These are phyloP conservation scores for Physella acuta DNA, from an alignment of 1,140 invertebrate genomes.

Conservation along the genomic window DNA sequence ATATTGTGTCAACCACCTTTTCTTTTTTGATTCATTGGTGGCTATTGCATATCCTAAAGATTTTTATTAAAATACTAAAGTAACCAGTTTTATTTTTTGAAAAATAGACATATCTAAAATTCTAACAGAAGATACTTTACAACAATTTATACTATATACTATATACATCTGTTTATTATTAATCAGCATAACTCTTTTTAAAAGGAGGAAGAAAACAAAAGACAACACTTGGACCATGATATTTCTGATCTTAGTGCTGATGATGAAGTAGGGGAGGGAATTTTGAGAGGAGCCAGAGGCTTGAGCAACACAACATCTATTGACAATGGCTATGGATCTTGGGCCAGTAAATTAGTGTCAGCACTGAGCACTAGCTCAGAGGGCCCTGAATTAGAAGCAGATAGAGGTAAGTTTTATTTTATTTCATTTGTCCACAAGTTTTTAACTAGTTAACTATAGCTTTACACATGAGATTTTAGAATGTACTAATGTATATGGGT, in stretches of 20 bases:
- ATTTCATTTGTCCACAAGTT: not conserved
- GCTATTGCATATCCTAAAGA: too few relatives aligned
- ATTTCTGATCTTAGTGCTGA: not conserved
- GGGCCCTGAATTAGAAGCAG: not conserved
- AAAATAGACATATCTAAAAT: too few relatives aligned
- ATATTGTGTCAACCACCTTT: too few relatives aligned
- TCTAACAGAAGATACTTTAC: too few relatives aligned
- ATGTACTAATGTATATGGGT: too few relatives aligned
- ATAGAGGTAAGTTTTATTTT: conserved; percentile 10
- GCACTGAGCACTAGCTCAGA: conserved; percentile 20
- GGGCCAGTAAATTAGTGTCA: conserved; percentile 15
- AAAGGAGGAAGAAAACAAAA: conserved; percentile 9
- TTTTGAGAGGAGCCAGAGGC: not conserved
- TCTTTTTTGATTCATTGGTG: too few relatives aligned
- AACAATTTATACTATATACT: too few relatives aligned
- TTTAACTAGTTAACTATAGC: conserved; percentile 1
- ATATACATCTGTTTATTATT: too few relatives aligned
- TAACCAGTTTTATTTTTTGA: too few relatives aligned
- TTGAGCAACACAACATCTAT: conserved; percentile 9
- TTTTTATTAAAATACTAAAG: too few relatives aligned
- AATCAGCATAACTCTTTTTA: too few relatives aligned
- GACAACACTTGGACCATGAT: not conserved
- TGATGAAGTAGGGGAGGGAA: not conserved
- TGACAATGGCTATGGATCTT: conserved; percentile 25
- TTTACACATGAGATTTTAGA: too few relatives aligned